A percentile compares a stretch with the other conserved stretches of the same genome.
Evolutionary conservation across 2,888 invertebrate species (phyloP).

Genomic region (Pseudeuparius sepicola): DNA sequence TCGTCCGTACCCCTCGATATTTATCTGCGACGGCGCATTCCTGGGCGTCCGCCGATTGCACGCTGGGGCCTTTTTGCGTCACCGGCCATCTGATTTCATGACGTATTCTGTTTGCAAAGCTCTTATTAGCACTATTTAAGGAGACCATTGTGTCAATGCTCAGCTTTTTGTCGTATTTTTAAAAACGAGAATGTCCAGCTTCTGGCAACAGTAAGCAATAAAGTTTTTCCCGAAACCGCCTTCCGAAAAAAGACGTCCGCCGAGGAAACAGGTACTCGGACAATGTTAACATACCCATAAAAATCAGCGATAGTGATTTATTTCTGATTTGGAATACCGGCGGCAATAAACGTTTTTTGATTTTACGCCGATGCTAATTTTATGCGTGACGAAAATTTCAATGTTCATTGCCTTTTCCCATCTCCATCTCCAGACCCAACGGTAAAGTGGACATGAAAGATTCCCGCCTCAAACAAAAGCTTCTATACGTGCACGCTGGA

Average conservation of each 20-base stretch:
- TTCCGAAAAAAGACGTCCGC: conserved; percentile 1
- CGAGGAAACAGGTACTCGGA: conserved; percentile 14
- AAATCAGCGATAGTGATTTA: conserved; percentile 30
- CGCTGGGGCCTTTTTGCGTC: no score
- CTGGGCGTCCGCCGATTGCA: no score
- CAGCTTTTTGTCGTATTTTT: conserved; percentile 29
- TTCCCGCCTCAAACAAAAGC: no score
- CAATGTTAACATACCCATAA: conserved; percentile 28
- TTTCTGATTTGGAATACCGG: conserved; percentile 22
- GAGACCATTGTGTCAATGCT: conserved; percentile 34
- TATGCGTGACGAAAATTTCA: no score
- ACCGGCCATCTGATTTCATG: conserved; percentile 32
- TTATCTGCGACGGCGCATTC: no score
- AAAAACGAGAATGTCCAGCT: conserved; percentile 30
- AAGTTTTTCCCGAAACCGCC: conserved; percentile 23
- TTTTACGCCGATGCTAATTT: no score
- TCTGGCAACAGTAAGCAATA: conserved; percentile 32
- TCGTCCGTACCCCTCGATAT: no score
- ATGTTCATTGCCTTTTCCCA: no score
- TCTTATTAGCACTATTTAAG: conserved; percentile 36
- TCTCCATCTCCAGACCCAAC: no score
- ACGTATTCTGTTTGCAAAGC: conserved; percentile 34
- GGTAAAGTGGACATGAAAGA: no score
- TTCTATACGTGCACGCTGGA: no score
- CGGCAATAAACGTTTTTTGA: conserved; percentile 9